Conservation (phyloP, 2,888 invertebrate species). For the Spodoptera exigua region DNA sequence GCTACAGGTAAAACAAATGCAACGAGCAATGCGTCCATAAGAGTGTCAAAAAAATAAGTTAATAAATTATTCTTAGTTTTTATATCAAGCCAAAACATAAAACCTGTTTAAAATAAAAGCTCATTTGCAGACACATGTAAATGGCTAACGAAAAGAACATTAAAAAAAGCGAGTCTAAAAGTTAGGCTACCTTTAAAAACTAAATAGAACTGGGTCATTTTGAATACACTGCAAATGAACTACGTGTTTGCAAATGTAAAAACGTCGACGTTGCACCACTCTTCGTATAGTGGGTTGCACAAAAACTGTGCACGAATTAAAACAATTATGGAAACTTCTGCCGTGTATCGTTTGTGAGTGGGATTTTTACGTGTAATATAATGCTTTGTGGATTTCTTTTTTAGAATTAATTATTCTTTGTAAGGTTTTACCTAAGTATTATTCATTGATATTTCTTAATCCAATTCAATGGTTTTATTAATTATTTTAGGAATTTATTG, state of each 20-base stretch:
- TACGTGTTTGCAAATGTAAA: conserved; percentile 63
- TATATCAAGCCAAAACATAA: conserved; percentile 2
- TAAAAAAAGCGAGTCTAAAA: conserved; percentile 46
- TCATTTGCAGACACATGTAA: conserved; percentile 50
- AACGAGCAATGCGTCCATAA: not conserved
- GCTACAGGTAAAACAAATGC: not conserved
- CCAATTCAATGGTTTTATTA: no score
- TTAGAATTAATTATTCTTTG: no score
- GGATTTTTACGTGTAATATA: conserved; percentile 15
- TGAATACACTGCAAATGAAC: conserved; percentile 72
- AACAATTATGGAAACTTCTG: conserved; percentile 47
- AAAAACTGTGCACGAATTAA: conserved; percentile 46
- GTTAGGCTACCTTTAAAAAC: conserved; percentile 55
- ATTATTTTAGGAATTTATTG: no score
- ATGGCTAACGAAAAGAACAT: conserved; percentile 35
- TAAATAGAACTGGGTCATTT: conserved; percentile 67
- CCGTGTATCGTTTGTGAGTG: conserved; percentile 28
- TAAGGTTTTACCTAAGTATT: no score
- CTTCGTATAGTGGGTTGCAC: conserved; percentile 39
- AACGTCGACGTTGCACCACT: conserved; percentile 37
- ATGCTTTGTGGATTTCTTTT: not conserved
- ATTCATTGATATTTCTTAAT: no score
- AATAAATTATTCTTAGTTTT: conserved; percentile 13
- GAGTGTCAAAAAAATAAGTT: not conserved
- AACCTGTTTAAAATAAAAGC: conserved; percentile 23